phyloP scores from a whole-genome alignment of 2,888 invertebrate genomes.

The Parasteatoda lunata region DNA sequence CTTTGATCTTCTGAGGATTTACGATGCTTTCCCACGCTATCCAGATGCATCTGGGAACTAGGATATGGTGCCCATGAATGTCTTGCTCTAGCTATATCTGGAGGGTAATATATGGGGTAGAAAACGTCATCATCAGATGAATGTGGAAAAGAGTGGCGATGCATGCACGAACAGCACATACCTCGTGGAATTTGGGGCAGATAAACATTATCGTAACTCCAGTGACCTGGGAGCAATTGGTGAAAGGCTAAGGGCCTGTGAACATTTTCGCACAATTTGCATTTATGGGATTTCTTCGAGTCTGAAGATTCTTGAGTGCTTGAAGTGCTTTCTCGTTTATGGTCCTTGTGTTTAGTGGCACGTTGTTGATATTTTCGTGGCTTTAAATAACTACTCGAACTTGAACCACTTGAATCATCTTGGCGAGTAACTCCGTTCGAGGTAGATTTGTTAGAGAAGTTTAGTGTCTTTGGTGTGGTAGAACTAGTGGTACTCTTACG shows the following conservation, averaged over 20 bases:
- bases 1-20: slow-evolving; percentile 24
- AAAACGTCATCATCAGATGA: slow-evolving; percentile 55
- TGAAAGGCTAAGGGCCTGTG: slow-evolving; percentile 56
- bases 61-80: slow-evolving; percentile 63
- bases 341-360: slow-evolving; percentile 16
- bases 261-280: slow-evolving; percentile 52
- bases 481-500: slow-evolving; percentile 53
- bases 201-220: slow-evolving; percentile 67
- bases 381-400: slow-evolving; percentile 40
- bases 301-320: slow-evolving; percentile 33
- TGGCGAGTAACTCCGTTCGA: slow-evolving; percentile 42
- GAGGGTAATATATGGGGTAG: slow-evolving; percentile 54
- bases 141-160: slow-evolving; percentile 33
- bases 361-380: slow-evolving; percentile 21
- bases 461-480: slow-evolving; percentile 46
- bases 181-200: slow-evolving; percentile 56
- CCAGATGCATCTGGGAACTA: slow-evolving; percentile 4
- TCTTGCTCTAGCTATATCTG: slow-evolving; percentile 39
- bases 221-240: slow-evolving; percentile 60
- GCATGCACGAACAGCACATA: slow-evolving; percentile 45
- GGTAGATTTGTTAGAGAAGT: slow-evolving; percentile 12
- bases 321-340: slow-evolving; percentile 12
- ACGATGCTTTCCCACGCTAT: slow-evolving; percentile 4
- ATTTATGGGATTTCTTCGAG: slow-evolving; percentile 44
- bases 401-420: slow-evolving; percentile 58